Percentiles rank a stretch among this genome's conserved stretches.
phyloP scores from a whole-genome alignment of 2,888 invertebrate species.

The Amitus sp. region DNA sequence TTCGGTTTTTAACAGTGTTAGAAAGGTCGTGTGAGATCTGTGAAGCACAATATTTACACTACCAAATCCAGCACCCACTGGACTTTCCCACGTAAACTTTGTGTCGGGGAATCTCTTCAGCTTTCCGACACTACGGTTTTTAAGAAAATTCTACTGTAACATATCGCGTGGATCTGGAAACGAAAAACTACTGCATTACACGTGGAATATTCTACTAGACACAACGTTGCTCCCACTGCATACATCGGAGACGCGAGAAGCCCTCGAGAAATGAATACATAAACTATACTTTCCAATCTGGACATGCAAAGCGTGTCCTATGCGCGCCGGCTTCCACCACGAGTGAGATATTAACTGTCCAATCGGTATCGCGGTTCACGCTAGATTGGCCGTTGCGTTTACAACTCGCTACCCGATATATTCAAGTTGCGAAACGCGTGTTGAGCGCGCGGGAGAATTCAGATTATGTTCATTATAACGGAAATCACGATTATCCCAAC shows the following conservation, averaged over 20 bases:
- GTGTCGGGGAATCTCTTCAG: too few relatives aligned
- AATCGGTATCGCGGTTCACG: slow-evolving; percentile 47
- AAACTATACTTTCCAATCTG: slow-evolving; percentile 54
- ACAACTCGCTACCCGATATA: slow-evolving; percentile 39
- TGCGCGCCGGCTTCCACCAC: slow-evolving; percentile 18
- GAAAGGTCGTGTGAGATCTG: too few relatives aligned
- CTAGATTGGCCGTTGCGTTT: slow-evolving; percentile 45
- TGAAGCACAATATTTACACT: too few relatives aligned
- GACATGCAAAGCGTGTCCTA: slow-evolving; percentile 26
- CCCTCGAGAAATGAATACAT: slow-evolving; percentile 52
- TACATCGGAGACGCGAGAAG: slow-evolving; percentile 44
- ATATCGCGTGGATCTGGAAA: too few relatives aligned
- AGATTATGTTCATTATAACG: slow-evolving; percentile 21
- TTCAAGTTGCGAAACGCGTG: slow-evolving; percentile 36
- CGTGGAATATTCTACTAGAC: slow-evolving; percentile 34
- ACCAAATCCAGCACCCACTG: too few relatives aligned
- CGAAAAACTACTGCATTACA: background rate
- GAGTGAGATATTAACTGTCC: slow-evolving; percentile 46
- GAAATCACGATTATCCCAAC: background rate
- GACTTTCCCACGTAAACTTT: too few relatives aligned
- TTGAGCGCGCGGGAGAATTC: slow-evolving; percentile 20
- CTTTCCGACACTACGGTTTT: too few relatives aligned
- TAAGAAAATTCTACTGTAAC: too few relatives aligned
- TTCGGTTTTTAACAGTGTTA: too few relatives aligned
- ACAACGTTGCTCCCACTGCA: slow-evolving; percentile 54